Evolutionary conservation across 2,797 vertebrate genomes (phyloP).

Genomic region (Mareca strepera): DNA sequence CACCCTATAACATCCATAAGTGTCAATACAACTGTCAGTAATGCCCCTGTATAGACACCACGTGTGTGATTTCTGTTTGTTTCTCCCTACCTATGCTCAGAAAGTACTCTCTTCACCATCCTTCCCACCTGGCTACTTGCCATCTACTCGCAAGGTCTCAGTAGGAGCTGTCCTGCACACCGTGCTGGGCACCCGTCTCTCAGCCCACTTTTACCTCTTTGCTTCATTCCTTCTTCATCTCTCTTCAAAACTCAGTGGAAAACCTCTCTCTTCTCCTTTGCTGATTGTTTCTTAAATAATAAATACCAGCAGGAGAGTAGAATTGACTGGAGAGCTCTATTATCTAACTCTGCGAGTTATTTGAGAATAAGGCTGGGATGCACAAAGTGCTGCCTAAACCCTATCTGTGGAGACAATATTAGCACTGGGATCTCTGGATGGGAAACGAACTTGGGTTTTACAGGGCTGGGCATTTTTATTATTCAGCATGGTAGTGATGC

Average conservation of each 20-base stretch:
- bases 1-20: background rate
- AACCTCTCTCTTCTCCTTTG: conserved; percentile 27
- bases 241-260: conserved; percentile 8
- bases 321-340: conserved; percentile 21
- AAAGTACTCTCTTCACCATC: background rate
- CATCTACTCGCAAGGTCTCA: background rate
- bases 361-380: background rate
- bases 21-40: no score
- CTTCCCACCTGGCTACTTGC: background rate
- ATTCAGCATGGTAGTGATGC: background rate
- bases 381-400: background rate
- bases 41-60: background rate
- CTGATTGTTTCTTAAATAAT: conserved; percentile 56
- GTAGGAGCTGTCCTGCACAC: background rate
- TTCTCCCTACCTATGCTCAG: background rate
- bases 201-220: background rate
- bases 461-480: background rate
- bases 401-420: background rate
- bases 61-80: background rate
- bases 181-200: background rate
- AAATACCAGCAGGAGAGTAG: conserved; percentile 32
- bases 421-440: background rate
- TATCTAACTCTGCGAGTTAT: background rate
- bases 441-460: background rate
- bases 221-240: background rate